Evolutionary conservation across 2,888 invertebrate species (phyloP).

Genomic region (Heliconius hortense): DNA sequence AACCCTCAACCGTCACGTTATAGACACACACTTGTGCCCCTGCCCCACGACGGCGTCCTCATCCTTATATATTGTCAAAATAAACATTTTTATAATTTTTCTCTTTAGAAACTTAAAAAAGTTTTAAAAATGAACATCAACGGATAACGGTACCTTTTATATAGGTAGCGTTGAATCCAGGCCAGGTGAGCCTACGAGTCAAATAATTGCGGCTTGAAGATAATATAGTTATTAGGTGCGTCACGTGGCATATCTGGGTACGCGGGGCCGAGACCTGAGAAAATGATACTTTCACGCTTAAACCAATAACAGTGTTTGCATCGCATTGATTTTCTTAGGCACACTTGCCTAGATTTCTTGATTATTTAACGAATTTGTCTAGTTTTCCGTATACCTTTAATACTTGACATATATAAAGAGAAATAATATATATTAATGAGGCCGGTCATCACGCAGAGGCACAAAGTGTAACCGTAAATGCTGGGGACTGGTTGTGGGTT

Average conservation of each 20-base stretch:
- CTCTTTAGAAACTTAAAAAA: not conserved
- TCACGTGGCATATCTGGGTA: slow-evolving; percentile 83
- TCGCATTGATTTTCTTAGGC: slow-evolving; percentile 84
- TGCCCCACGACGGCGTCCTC: too few relatives aligned
- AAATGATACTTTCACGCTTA: slow-evolving; percentile 94
- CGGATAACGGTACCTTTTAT: not conserved
- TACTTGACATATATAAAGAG: not conserved
- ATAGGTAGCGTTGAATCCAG: not conserved
- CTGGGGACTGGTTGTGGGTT: too few relatives aligned
- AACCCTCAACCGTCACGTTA: too few relatives aligned
- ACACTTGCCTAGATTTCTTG: slow-evolving; percentile 89
- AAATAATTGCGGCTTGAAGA: slow-evolving; percentile 84
- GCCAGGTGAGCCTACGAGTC: slow-evolving; percentile 78
- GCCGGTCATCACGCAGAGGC: too few relatives aligned
- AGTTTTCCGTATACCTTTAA: not conserved
- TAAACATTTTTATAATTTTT: not conserved
- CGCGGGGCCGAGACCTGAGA: slow-evolving; percentile 50
- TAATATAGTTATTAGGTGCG: slow-evolving; percentile 80
- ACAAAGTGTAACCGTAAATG: too few relatives aligned
- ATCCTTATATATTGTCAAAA: not conserved
- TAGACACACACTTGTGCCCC: too few relatives aligned
- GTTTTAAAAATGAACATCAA: not conserved
- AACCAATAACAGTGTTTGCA: slow-evolving; percentile 86
- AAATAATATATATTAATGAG: too few relatives aligned
- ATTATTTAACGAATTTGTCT: not conserved